Evolutionary conservation across 1,140 invertebrate species (phyloP).

Genomic region (Micrasema longulum): DNA sequence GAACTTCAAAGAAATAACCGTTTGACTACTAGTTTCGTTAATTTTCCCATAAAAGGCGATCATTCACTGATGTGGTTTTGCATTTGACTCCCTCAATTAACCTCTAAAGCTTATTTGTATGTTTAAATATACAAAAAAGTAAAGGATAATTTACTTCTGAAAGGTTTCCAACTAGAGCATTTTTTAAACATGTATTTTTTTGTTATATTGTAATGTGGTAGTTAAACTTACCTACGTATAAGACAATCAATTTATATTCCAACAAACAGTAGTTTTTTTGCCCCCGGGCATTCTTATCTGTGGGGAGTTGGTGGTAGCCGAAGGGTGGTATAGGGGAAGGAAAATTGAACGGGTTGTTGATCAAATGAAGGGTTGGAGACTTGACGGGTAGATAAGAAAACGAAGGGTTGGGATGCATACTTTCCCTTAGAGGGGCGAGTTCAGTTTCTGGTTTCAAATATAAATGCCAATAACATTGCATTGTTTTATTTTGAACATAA

Average conservation of each 20-base stretch:
- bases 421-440: background rate
- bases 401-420: conserved; percentile 9
- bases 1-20: too few relatives aligned
- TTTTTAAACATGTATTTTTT: too few relatives aligned
- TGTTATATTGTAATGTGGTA: too few relatives aligned
- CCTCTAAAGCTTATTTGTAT: too few relatives aligned
- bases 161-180: too few relatives aligned
- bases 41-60: too few relatives aligned
- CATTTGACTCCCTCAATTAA: too few relatives aligned
- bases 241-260: conserved; percentile 52
- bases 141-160: too few relatives aligned
- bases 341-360: conserved; percentile 33
- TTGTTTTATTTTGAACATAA: too few relatives aligned
- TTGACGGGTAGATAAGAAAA: conserved; percentile 21
- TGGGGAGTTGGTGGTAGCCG: background rate
- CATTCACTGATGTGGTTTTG: too few relatives aligned
- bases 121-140: too few relatives aligned
- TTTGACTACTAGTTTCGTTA: too few relatives aligned
- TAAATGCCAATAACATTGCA: background rate
- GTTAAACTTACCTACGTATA: conserved; percentile 31
- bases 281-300: conserved; percentile 46
- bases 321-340: conserved; percentile 5
- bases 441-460: background rate
- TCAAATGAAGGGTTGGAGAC: conserved; percentile 20
- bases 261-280: conserved; percentile 50